Conservation (phyloP, 2,113 vertebrate species). For the Chloropsis cyanopogon region DNA sequence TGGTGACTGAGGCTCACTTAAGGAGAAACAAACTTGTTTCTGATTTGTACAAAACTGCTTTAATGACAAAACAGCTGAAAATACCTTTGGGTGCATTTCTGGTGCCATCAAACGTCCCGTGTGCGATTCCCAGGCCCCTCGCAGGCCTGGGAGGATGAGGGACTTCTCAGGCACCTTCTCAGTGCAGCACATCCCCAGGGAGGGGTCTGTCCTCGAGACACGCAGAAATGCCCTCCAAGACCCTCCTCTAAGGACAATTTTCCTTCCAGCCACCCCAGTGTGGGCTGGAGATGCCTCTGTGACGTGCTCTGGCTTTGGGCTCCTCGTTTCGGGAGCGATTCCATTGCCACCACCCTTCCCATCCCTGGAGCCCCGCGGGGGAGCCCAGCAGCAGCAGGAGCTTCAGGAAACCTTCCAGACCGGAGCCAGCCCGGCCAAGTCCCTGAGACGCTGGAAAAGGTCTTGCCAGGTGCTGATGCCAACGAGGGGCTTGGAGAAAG, state of each 20-base stretch:
- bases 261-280: rapidly evolving
- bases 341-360: background rate
- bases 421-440: background rate
- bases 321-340: background rate
- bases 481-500: rapidly evolving
- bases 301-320: background rate
- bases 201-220: background rate
- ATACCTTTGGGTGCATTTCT: background rate
- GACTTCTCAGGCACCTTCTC: background rate
- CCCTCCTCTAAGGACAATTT: background rate
- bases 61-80: constrained; percentile 20
- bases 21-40: background rate
- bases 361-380: background rate
- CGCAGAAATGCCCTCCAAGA: background rate
- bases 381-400: background rate
- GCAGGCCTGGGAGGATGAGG: background rate
- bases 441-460: background rate
- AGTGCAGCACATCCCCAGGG: background rate
- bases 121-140: background rate
- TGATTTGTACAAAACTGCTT: constrained; percentile 36
- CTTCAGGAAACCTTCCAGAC: background rate
- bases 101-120: background rate
- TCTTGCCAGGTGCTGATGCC: rapidly evolving
- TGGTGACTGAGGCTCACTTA: rapidly evolving
- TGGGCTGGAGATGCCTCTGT: background rate